Percentiles rank a stretch among this genome's conserved stretches.
phyloP scores from a whole-genome alignment of 2,113 vertebrate genomes.

The Sinocyclocheilus grahami region DNA sequence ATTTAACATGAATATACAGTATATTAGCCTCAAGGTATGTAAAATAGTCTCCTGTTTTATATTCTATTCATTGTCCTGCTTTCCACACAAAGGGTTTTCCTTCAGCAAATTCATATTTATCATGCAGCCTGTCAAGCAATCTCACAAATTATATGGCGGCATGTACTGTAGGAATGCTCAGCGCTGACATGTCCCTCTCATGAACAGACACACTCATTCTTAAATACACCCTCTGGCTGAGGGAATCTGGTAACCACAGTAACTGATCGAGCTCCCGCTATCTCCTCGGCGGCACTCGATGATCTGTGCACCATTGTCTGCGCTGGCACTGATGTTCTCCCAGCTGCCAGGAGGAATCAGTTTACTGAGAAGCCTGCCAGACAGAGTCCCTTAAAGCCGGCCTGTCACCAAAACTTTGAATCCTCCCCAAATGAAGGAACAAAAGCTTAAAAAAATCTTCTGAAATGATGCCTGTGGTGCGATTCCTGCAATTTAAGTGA shows the following conservation, averaged over 20 bases:
- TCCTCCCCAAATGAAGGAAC: slow-evolving; percentile 13
- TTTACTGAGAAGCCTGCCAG: slow-evolving; percentile 35
- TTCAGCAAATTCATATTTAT: not conserved
- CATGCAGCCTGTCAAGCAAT: not conserved
- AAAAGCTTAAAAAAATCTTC: slow-evolving; percentile 12
- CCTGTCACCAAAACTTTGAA: slow-evolving; percentile 32
- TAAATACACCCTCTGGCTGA: slow-evolving; percentile 27
- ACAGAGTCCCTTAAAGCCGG: slow-evolving; percentile 36
- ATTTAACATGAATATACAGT: not conserved
- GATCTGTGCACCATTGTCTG: slow-evolving; percentile 38
- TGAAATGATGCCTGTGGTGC: not conserved
- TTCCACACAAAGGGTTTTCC: not conserved
- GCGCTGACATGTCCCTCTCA: slow-evolving; percentile 36
- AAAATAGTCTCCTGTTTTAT: not conserved
- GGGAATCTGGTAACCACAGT: slow-evolving; percentile 55
- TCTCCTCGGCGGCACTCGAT: slow-evolving; percentile 32
- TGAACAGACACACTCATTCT: slow-evolving; percentile 26
- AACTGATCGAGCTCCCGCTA: slow-evolving; percentile 50
- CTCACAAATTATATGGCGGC: not conserved
- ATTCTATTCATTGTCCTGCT: not conserved
- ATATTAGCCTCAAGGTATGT: not conserved
- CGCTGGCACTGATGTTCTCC: slow-evolving; percentile 24
- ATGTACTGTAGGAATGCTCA: slow-evolving; percentile 6
- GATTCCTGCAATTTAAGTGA: slow-evolving; percentile 13
- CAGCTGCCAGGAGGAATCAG: slow-evolving; percentile 40